Conservation (phyloP, 2,797 vertebrate genomes). For the Poecilia picta region DNA sequence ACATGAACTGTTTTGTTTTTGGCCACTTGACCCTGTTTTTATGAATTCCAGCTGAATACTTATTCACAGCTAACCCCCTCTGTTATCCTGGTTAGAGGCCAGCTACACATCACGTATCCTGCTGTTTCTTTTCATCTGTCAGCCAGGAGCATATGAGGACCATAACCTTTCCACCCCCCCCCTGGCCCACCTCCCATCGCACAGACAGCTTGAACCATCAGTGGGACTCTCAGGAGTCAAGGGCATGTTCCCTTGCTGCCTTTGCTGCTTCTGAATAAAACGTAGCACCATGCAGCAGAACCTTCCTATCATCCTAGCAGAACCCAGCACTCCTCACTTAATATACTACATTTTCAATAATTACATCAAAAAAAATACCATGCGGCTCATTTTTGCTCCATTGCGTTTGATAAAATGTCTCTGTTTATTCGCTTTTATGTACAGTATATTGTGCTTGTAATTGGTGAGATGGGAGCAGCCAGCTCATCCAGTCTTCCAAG, state of each 20-base stretch:
- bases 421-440: slow-evolving; percentile 20
- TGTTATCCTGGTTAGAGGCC: slow-evolving; percentile 4
- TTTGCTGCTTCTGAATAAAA: slow-evolving; percentile 15
- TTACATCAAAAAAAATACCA: neutral
- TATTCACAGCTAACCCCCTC: neutral
- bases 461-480: slow-evolving; percentile 45
- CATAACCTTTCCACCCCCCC: slow-evolving; percentile 24
- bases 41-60: neutral
- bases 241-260: slow-evolving; percentile 21
- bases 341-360: slow-evolving; percentile 2
- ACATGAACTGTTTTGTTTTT: neutral
- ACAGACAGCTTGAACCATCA: slow-evolving; percentile 30
- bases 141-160: slow-evolving; percentile 16
- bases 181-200: slow-evolving; percentile 7
- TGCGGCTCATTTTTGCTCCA: neutral
- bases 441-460: slow-evolving; percentile 45
- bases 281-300: neutral
- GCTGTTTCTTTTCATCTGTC: slow-evolving; percentile 40
- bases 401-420: slow-evolving; percentile 19
- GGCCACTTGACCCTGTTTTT: neutral
- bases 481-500: slow-evolving; percentile 43
- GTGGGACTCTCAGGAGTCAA: slow-evolving; percentile 30
- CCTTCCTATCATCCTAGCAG: neutral
- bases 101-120: slow-evolving; percentile 6
- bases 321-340: neutral